These are phyloP conservation scores for Oceanodroma tethys DNA, from an alignment of 2,113 vertebrate species.

Conservation along the genomic window DNA sequence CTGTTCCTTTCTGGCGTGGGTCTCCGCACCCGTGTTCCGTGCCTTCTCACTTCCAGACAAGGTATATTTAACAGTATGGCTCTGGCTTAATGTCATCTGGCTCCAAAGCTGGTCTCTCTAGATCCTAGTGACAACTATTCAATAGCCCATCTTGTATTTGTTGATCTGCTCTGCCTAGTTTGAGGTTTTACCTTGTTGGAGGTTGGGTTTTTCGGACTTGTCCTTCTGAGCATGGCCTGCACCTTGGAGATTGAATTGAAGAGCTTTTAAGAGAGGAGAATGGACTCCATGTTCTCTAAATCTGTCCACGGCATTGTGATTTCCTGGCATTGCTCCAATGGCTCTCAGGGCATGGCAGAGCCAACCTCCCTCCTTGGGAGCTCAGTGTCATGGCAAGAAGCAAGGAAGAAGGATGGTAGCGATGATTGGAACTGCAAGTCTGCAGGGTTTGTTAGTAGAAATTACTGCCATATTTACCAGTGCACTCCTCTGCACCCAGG, in stretches of 20 bases:
- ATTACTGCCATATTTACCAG: not conserved
- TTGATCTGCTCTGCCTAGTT: not conserved
- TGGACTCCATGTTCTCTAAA: not conserved
- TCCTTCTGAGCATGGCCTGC: not conserved
- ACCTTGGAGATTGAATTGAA: fast-evolving
- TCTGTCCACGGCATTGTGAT: not conserved
- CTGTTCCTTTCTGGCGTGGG: not conserved
- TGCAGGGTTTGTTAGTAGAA: fast-evolving
- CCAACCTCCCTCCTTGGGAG: not conserved
- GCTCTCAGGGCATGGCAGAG: not conserved
- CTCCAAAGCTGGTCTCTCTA: not conserved
- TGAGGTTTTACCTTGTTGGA: not conserved
- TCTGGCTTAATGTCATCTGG: not conserved
- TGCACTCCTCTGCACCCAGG: not conserved
- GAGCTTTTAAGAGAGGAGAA: not conserved
- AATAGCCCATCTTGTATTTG: not conserved
- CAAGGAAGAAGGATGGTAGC: not conserved
- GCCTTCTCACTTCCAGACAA: not conserved
- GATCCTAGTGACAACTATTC: not conserved
- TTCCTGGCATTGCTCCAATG: not conserved
- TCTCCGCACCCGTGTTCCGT: not conserved
- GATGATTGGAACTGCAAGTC: fast-evolving
- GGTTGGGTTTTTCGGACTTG: not conserved
- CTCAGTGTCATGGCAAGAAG: not conserved
- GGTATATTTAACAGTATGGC: not conserved